phyloP scores from a whole-genome alignment of 1,140 invertebrate genomes.

The Sycophila sp. region DNA sequence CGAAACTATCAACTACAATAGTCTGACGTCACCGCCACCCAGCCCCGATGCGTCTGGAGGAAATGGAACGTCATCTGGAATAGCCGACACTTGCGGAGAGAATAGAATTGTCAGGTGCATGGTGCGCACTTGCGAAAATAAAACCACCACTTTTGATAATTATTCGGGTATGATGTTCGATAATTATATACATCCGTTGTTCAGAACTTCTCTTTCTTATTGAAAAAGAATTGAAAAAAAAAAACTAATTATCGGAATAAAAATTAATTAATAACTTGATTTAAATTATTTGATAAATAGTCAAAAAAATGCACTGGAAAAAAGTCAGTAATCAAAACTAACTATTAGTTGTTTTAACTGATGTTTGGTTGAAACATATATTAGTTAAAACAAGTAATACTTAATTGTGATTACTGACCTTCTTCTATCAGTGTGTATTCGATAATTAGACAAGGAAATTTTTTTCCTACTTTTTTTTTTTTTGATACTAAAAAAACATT shows the following conservation, averaged over 20 bases:
- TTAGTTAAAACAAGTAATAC: background rate
- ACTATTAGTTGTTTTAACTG: too few relatives aligned
- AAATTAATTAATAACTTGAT: background rate
- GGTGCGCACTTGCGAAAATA: slow-evolving; percentile 48
- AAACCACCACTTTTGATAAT: slow-evolving; percentile 22
- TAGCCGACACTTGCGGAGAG: background rate
- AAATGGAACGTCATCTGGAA: background rate
- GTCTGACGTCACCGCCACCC: background rate
- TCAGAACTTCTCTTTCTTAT: too few relatives aligned
- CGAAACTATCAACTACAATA: background rate
- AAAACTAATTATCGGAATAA: background rate
- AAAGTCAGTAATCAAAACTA: too few relatives aligned
- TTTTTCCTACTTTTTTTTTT: too few relatives aligned
- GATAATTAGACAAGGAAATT: background rate
- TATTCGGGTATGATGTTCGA: slow-evolving; percentile 38
- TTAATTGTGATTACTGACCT: too few relatives aligned
- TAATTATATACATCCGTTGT: too few relatives aligned
- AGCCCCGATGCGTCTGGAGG: background rate
- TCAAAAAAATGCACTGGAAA: too few relatives aligned
- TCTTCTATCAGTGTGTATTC: too few relatives aligned
- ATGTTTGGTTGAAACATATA: too few relatives aligned
- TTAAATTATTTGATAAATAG: too few relatives aligned
- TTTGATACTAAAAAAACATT: too few relatives aligned
- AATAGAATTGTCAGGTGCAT: slow-evolving; percentile 44
- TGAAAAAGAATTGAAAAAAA: background rate